These are phyloP conservation scores for Sphyrna mokarran DNA, from an alignment of 2,113 vertebrate genomes.

Conservation along the genomic window DNA sequence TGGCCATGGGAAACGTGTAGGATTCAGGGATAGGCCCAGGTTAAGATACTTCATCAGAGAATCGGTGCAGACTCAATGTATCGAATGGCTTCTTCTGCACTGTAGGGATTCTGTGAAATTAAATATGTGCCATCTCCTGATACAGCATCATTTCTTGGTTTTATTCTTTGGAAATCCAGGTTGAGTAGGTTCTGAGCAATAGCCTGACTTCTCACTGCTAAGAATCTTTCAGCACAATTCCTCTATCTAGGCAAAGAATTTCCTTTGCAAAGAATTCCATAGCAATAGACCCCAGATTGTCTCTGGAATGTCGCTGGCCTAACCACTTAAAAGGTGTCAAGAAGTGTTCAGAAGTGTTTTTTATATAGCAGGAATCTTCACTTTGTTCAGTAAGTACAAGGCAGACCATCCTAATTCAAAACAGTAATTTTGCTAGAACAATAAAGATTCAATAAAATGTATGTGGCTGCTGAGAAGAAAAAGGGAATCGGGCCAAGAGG, in stretches of 20 bases:
- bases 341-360: background rate
- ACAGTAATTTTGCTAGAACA: background rate
- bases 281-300: background rate
- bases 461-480: background rate
- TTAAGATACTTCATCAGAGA: no score
- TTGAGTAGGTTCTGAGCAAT: background rate
- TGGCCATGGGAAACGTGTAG: no score
- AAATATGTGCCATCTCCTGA: background rate
- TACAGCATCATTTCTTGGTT: background rate
- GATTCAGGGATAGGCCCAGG: no score
- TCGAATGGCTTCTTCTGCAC: no score
- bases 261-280: background rate
- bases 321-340: constrained; percentile 10
- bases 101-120: background rate
- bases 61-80: no score
- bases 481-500: background rate
- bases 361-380: background rate
- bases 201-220: background rate
- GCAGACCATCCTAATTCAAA: background rate
- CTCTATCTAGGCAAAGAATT: background rate
- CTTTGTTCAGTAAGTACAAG: background rate
- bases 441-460: constrained; percentile 11
- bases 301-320: constrained; percentile 16
- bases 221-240: background rate
- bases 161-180: background rate